Evolutionary conservation across 37 sponge, comb jelly and placozoan species (phyloP), one percentile per base, ranked within the genome.

Genomic region (Sycon ciliatum): DNA sequence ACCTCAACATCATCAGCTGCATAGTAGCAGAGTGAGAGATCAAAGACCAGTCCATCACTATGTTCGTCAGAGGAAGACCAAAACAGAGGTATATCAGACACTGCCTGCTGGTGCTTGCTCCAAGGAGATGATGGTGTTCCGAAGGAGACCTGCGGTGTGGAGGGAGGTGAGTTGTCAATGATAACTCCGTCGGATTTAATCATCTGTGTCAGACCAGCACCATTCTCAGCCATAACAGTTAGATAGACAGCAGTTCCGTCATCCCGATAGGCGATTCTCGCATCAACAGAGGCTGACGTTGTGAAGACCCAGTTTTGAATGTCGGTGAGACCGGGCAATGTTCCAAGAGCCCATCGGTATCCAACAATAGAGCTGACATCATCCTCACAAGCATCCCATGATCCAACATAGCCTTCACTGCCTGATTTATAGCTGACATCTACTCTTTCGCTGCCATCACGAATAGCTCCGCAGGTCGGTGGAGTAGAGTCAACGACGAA

Each of bases 311-410:
- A 76, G 1, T 52, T 46, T 33, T 75, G 75, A n/a, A 82, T 67
- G 46, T 89, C 83, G 13, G 67, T 69, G 28, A 83, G 76, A 0
- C 39, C 39, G 0, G 32, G 34, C 20, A 78, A 82, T 27, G 83
- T 72, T 16, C 90, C 90, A 11, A 89, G 81, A 42, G 66, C 66
- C 80, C 80, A 82, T 35, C 20, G 23, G 69, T 89, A 89, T 56
- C 61, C 73, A 3, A 35, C 57, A 0, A 79, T 57, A 5, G 20
- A 34, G 0, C 78, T 46, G 61, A 81, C 80, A 0, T 80, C 82
- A 36, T 89, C 85, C 2, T 23, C 22, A 53, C 73, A 88, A 0
- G 57, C 73, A 7, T 30, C 11, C 90, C 90, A 89, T 58, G 82
- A 75, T 60, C 75, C 82, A 6, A 31, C 36, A 6, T 82, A 28